phyloP scores from a whole-genome alignment of 2,113 vertebrate genomes.

The Gambusia affinis region DNA sequence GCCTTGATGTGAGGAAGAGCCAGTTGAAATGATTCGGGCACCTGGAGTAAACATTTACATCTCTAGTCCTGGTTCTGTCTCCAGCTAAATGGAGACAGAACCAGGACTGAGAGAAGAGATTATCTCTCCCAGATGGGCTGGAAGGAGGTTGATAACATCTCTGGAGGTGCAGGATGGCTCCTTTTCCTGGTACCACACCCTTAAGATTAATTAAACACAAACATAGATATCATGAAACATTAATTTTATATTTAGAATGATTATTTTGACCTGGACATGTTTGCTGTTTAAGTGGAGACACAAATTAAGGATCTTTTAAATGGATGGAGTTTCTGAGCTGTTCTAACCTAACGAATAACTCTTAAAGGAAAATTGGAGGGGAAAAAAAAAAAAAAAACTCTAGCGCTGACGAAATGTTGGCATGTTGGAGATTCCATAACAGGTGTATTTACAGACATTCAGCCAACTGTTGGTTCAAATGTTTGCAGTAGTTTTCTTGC shows the following conservation, averaged over 20 bases:
- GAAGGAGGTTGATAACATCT: not conserved
- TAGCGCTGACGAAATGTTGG: not conserved
- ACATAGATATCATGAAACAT: not conserved
- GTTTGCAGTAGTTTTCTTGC: constrained; percentile 17
- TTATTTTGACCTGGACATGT: not conserved
- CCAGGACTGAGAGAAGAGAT: not conserved
- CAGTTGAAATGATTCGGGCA: not conserved
- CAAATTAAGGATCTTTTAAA: not conserved
- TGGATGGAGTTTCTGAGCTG: no score
- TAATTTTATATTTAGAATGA: not conserved
- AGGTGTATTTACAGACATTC: constrained; percentile 35
- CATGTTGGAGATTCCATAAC: constrained; percentile 15
- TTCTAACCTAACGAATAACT: not conserved
- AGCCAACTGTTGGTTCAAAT: constrained; percentile 22
- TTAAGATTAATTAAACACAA: not conserved
- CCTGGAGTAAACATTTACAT: not conserved
- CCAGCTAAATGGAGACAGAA: not conserved
- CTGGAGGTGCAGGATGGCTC: not conserved
- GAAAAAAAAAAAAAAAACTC: no score
- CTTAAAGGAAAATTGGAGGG: not conserved
- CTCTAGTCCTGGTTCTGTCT: not conserved
- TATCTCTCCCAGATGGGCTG: not conserved
- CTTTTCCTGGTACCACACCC: not conserved
- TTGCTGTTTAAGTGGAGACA: not conserved
- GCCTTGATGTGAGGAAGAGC: no score